Evolutionary conservation across 2,797 vertebrate genomes (phyloP), one percentile per base, ranked within the genome.

Genomic region (Eulemur mongoz): DNA sequence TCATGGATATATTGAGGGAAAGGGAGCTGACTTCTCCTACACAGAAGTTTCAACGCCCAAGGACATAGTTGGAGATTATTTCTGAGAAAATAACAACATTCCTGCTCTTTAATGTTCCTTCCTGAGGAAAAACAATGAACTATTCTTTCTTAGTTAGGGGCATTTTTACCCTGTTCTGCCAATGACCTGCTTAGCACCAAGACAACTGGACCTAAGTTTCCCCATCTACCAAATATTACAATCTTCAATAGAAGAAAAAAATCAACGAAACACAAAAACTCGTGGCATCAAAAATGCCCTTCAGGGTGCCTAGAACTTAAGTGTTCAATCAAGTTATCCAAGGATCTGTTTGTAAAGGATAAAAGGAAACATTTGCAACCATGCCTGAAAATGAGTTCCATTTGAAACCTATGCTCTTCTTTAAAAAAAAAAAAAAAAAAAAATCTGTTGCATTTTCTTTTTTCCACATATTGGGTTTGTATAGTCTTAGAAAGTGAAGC

Each of bases 111-210:
- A 30, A 80, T 90, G 91, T 73, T 91, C 63, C 54, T 93, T 96
- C 30, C 89, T 50, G 73, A 82, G 50, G 70, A 93, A 95, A 72
- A 94, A 87, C 54, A 94, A 95, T 81, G 59, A 93, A 70, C 50
- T 83, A 87, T 83, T 91, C 70, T 95, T 54, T 86, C 57, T 40
- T 89, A 67, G 7, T 72, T 76, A 79, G 17, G 63, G 38, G 13
- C 17, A 86, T 73, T 89, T 65, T 97, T 93, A 80, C 69, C 45
- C 82, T 93, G 10, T 80, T 95, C 73, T 97, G 54, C 43, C 81
- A 96, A 83, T 61, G 90, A 83, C 20, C 54, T 95, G 32, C 38
- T 93, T 89, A 79, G 57, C 35, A 79, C 65, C 75, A 87, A 87
- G 93, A 95, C 70, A 96, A 83, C 48, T 80, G 20, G 2, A 52